Conservation (phyloP, 2,113 vertebrate genomes). For the Lipotes vexillifer region DNA sequence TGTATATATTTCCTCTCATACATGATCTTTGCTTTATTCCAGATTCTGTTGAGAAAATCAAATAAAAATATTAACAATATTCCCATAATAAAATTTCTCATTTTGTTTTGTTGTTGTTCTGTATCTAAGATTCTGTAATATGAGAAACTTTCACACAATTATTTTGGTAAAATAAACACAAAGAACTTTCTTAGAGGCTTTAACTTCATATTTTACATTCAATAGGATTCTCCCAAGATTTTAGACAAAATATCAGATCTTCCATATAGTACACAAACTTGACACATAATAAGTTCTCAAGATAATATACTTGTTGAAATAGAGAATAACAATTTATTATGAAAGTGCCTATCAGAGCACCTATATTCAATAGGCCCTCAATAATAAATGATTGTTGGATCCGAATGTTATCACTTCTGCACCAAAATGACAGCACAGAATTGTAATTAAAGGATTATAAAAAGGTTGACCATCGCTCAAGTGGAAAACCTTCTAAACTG, state of each 20-base stretch:
- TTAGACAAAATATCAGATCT: not conserved
- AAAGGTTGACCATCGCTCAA: not conserved
- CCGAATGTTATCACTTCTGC: not conserved
- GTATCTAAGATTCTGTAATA: not conserved
- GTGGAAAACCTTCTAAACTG: not conserved
- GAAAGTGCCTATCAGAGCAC: not conserved
- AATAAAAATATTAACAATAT: not conserved
- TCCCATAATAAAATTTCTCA: not conserved
- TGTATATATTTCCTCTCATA: too few relatives aligned
- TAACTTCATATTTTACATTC: not conserved
- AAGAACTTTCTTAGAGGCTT: not conserved
- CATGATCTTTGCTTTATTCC: too few relatives aligned
- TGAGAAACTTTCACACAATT: not conserved
- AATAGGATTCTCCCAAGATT: not conserved
- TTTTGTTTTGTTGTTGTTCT: not conserved
- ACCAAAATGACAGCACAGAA: not conserved
- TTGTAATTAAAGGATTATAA: not conserved
- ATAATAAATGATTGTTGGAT: not conserved
- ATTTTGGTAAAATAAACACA: conserved; percentile 13
- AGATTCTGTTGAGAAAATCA: not conserved
- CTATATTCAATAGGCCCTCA: not conserved
- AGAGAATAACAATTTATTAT: not conserved
- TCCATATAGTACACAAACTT: not conserved
- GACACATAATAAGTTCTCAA: not conserved
- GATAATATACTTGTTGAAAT: not conserved